A percentile compares a stretch with the other conserved stretches of the same genome.
These are phyloP conservation scores for Tricholaema leucomelas DNA, from an alignment of 2,113 vertebrate genomes.

Conservation along the genomic window DNA sequence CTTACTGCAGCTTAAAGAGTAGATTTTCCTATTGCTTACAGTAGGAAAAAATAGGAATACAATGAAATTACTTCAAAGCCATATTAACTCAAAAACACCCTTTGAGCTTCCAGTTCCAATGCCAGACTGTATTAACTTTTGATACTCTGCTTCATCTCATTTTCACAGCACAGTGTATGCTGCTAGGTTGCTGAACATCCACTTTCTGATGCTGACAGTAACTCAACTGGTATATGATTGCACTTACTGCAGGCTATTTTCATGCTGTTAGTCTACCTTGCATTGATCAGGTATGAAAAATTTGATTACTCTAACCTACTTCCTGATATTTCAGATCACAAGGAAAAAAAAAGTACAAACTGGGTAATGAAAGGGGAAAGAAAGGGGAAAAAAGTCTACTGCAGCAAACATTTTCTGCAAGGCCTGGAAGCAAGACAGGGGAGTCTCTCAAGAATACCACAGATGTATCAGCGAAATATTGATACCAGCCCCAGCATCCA, in stretches of 20 bases:
- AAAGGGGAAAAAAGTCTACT: too few species aligned
- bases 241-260: neutral
- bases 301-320: neutral
- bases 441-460: too few species aligned
- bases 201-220: neutral
- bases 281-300: neutral
- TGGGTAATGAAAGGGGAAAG: neutral
- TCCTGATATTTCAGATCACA: neutral
- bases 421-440: neutral
- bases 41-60: constrained; percentile 1
- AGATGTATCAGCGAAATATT: neutral
- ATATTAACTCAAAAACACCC: neutral
- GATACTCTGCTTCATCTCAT: neutral
- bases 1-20: neutral
- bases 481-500: neutral
- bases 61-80: constrained; percentile 34
- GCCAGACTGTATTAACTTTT: neutral
- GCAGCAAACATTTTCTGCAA: neutral
- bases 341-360: neutral
- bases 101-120: constrained; percentile 18
- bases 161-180: neutral
- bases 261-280: neutral
- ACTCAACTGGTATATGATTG: neutral
- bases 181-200: neutral
- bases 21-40: neutral